Percentiles rank a stretch among this genome's conserved stretches.
Evolutionary conservation across 1,140 invertebrate species (phyloP).

Genomic region (Bombus difficillimus): DNA sequence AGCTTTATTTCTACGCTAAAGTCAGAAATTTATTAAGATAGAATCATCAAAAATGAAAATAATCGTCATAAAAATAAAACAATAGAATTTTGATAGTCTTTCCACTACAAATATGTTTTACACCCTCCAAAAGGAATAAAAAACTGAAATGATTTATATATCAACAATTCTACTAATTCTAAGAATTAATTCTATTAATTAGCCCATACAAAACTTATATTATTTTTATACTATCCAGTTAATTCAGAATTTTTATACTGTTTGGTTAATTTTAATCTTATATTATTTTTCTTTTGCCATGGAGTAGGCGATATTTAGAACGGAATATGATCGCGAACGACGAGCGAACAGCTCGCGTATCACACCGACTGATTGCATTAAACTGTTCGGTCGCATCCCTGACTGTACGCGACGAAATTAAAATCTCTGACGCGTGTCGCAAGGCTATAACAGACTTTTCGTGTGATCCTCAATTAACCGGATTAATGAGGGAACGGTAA

Average conservation of each 20-base stretch:
- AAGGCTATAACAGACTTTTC: conserved; percentile 78
- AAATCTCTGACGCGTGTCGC: conserved; percentile 57
- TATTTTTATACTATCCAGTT: no score
- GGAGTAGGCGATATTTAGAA: background rate
- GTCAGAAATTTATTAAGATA: background rate
- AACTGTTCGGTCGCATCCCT: conserved; percentile 1
- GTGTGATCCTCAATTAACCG: conserved; percentile 77
- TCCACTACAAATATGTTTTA: no score
- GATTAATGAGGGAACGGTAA: conserved; percentile 76
- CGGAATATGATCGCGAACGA: background rate
- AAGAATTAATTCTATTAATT: no score
- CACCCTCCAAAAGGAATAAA: no score
- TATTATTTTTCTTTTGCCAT: no score
- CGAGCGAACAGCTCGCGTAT: conserved; percentile 7
- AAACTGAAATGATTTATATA: no score
- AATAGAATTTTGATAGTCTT: no score
- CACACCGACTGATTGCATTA: conserved; percentile 25
- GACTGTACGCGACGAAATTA: conserved; percentile 37
- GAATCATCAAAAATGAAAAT: background rate
- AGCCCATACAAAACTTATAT: no score
- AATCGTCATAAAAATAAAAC: background rate
- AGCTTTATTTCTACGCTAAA: background rate
- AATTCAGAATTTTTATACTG: no score
- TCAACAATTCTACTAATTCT: no score
- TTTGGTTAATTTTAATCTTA: background rate